A percentile compares a stretch with the other conserved stretches of the same genome.
Conservation (phyloP, 2,113 vertebrate species). For the Trachemys scripta region DNA sequence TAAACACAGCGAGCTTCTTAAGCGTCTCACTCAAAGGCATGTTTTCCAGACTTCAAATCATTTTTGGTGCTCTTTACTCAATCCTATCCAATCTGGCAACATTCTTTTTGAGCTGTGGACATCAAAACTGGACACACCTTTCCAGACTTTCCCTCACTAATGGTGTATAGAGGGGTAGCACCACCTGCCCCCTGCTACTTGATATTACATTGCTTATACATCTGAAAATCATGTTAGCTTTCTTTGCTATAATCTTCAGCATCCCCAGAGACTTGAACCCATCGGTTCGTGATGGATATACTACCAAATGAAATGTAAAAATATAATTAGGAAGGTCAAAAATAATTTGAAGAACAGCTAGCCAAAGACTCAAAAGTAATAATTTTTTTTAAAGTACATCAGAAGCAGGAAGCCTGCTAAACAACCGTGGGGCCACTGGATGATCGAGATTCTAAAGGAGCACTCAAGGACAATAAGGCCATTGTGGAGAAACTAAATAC, state of each 20-base stretch:
- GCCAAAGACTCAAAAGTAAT: too few relatives aligned
- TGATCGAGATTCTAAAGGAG: too few relatives aligned
- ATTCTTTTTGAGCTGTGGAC: background rate
- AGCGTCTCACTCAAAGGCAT: background rate
- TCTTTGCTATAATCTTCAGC: background rate
- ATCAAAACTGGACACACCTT: background rate
- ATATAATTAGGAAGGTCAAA: too few relatives aligned
- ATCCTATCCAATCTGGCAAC: background rate
- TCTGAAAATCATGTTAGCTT: fast-evolving
- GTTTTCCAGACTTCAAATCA: background rate
- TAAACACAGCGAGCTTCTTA: background rate
- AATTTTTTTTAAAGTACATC: too few relatives aligned
- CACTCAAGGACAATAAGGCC: too few relatives aligned
- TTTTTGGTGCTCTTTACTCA: background rate
- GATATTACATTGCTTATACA: background rate
- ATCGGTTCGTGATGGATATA: background rate
- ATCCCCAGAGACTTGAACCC: background rate
- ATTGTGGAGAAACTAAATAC: too few relatives aligned
- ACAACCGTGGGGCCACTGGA: too few relatives aligned
- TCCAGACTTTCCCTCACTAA: background rate
- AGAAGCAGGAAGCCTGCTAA: too few relatives aligned
- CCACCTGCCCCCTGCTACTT: fast-evolving
- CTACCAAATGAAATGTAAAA: background rate
- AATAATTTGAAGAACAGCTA: too few relatives aligned
- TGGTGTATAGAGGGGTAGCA: background rate